Conservation (phyloP, 2,888 invertebrate genomes). For the Agrenia bidenticulata region DNA sequence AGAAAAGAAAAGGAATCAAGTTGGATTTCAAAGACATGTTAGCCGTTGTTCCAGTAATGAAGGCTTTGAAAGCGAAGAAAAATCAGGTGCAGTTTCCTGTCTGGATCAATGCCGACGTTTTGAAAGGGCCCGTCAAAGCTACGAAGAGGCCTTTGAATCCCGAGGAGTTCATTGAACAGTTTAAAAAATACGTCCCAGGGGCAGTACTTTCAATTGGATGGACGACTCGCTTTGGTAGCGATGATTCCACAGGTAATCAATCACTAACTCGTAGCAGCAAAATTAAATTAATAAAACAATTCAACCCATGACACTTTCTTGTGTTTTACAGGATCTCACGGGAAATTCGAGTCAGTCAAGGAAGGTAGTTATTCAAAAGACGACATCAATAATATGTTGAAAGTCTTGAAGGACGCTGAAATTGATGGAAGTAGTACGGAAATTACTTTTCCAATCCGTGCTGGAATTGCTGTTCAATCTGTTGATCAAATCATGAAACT, state of each 20-base stretch:
- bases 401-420: conserved; percentile 55
- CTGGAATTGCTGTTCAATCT: conserved; percentile 69
- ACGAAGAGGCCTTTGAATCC: conserved; percentile 66
- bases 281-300: too few species aligned
- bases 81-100: conserved; percentile 65
- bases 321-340: too few species aligned
- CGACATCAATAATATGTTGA: conserved; percentile 70
- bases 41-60: conserved; percentile 61
- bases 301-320: too few species aligned
- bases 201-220: conserved; percentile 78
- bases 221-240: conserved; percentile 70
- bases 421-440: conserved; percentile 59
- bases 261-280: too few species aligned
- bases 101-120: conserved; percentile 86
- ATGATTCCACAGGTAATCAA: conserved; percentile 38
- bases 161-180: conserved; percentile 60
- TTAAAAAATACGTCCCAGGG: conserved; percentile 62
- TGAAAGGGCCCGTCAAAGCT: conserved; percentile 70
- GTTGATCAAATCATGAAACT: conserved; percentile 64
- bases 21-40: conserved; percentile 82
- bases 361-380: conserved; percentile 54
- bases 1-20: conserved; percentile 71
- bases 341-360: background rate
- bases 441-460: conserved; percentile 74
- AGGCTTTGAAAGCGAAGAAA: conserved; percentile 47